Evolutionary conservation across 2,113 vertebrate genomes (phyloP).

Genomic region (Pseudonaja textilis): DNA sequence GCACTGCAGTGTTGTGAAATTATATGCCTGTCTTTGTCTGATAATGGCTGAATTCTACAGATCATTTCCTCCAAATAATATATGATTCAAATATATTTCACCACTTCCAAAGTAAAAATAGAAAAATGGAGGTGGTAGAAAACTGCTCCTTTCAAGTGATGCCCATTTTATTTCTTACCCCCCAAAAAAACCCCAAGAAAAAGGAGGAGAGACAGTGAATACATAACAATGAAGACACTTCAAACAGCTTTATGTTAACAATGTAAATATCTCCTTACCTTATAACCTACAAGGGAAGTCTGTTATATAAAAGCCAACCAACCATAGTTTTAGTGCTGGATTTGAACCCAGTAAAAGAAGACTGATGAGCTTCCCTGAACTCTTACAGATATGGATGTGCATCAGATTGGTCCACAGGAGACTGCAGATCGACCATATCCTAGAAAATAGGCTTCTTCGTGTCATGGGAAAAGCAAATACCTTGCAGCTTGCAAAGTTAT

Average conservation of each 20-base stretch:
- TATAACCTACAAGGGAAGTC: constrained; percentile 1
- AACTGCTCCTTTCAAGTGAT: neutral
- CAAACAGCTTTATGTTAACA: neutral
- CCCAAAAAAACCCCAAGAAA: neutral
- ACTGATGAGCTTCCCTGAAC: neutral
- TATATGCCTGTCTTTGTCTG: neutral
- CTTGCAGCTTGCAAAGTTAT: neutral
- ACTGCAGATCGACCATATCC: neutral
- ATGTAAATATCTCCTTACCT: constrained; percentile 12
- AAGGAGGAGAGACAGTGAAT: neutral
- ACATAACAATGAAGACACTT: neutral
- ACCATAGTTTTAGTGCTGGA: neutral
- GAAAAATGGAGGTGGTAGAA: neutral
- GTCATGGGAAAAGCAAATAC: neutral
- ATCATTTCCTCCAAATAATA: neutral
- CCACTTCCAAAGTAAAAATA: neutral
- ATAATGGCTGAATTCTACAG: neutral
- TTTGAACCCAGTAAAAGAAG: neutral
- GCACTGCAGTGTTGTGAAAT: neutral
- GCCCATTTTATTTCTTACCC: neutral
- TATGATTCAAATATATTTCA: neutral
- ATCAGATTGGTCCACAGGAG: neutral
- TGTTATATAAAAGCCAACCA: neutral
- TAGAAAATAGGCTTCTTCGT: neutral
- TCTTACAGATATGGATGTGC: neutral